These are phyloP conservation scores for Polylopha cassiicola DNA, from an alignment of 2,888 invertebrate species.

Conservation along the genomic window DNA sequence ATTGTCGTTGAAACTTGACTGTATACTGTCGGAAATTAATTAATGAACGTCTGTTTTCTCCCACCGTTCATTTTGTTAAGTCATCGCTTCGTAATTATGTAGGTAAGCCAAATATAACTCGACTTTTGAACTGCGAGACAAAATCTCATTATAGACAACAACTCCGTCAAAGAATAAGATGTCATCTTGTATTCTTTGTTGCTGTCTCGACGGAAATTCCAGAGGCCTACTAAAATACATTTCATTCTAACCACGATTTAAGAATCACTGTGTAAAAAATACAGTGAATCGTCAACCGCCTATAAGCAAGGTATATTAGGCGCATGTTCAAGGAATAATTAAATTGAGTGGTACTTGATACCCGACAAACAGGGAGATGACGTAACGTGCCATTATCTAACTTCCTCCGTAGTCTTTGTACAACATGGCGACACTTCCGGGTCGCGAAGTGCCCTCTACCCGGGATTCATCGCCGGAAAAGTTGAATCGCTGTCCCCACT, in stretches of 20 bases:
- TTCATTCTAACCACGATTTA: constrained; percentile 16
- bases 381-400: constrained; percentile 37
- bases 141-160: constrained; percentile 5
- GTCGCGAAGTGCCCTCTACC: constrained; percentile 42
- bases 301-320: too few relatives aligned
- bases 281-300: too few relatives aligned
- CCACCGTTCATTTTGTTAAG: constrained; percentile 37
- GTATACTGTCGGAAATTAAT: constrained; percentile 40
- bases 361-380: constrained; percentile 31
- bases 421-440: constrained; percentile 41
- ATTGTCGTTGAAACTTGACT: constrained; percentile 26
- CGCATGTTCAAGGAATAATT: constrained; percentile 12
- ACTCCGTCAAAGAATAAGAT: constrained; percentile 8
- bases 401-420: constrained; percentile 40
- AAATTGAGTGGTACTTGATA: constrained; percentile 34
- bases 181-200: too few relatives aligned
- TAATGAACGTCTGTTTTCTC: constrained; percentile 39
- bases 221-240: constrained; percentile 1
- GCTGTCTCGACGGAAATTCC: constrained; percentile 13
- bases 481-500: constrained; percentile 42
- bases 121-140: constrained; percentile 19
- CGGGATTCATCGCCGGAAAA: constrained; percentile 44
- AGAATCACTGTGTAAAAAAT: constrained; percentile 10
- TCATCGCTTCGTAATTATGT: constrained; percentile 44
- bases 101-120: constrained; percentile 19